Evolutionary conservation across 2,113 vertebrate genomes (phyloP), one percentile per base, ranked within the genome.

Genomic region (Silurus asotus): DNA sequence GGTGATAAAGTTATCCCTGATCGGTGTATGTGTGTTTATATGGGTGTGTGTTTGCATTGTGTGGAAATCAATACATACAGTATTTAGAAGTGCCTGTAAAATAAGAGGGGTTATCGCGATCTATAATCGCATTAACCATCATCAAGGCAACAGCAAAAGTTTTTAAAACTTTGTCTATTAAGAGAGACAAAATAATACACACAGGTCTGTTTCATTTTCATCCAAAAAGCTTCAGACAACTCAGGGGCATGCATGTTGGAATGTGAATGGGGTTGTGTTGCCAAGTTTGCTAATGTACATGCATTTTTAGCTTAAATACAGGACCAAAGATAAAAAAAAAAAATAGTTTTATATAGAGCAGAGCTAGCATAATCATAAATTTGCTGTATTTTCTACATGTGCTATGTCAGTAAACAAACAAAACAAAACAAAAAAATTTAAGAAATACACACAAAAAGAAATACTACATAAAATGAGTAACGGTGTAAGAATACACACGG

Each of bases 251-350:
- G 83, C 49, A 76, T 45, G n/a, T 15, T 77, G 59, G 72, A 65
- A 64, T 84, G 45, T 84, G 64, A 76, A 9, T 84, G 51, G 67
- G 28, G 83, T 76, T n/a, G 19, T 51, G 58, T 75, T 76, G 67
- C 82, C 59, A 88, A 65, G 67, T 88, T 67, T 89, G 78, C 67
- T 84, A 82, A 77, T 48, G 8, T 25, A n/a, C 64, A 64, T 75
- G 48, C 55, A 67, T 85, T 87, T 88, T 87, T 67, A 80, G 83
- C 72, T 78, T 83, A 70, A 86, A 51, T 23, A 9, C n/a, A 53
- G 56, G 28, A 62, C n/a, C 48, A 83, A 84, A 2, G 17, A 77
- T 2, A 19, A 74, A 72, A 28, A 11, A n/a, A n/a, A 28, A 23
- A 11, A 45, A 19, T 76, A 20, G 9, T 77, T 87, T 72, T 17